Conservation (phyloP, 1,140 invertebrate species). For the Habropoda laboriosa region DNA sequence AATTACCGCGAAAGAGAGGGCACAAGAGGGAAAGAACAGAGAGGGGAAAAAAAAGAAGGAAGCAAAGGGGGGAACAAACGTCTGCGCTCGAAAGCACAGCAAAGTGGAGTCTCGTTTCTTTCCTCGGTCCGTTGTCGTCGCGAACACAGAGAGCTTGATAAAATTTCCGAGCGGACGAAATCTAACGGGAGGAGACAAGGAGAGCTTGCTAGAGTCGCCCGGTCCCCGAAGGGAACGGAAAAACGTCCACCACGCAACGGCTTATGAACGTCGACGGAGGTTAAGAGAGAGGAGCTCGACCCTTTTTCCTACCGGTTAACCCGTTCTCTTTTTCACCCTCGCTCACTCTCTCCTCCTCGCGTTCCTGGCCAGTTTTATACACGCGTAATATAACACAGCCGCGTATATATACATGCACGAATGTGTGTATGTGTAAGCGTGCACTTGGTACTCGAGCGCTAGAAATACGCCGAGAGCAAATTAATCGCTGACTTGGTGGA, state of each 20-base stretch:
- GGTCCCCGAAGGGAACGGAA: not conserved
- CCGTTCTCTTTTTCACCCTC: not conserved
- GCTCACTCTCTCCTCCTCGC: not conserved
- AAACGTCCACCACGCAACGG: not conserved
- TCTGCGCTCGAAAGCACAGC: not conserved
- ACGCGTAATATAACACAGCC: constrained; percentile 21
- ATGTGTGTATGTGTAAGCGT: no score
- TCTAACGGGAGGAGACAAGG: not conserved
- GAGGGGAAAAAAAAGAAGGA: no score
- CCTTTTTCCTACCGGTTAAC: not conserved
- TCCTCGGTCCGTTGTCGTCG: not conserved
- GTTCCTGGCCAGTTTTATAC: not conserved
- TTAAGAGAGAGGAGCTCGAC: constrained; percentile 16
- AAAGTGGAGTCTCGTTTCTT: not conserved
- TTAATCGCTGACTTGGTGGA: constrained; percentile 30
- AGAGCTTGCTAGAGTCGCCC: no score
- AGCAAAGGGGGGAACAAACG: not conserved
- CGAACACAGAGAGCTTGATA: not conserved
- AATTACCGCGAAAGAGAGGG: not conserved
- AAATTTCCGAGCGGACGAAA: constrained; percentile 10
- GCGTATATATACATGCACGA: not conserved
- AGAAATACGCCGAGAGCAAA: constrained; percentile 16
- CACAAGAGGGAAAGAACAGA: no score
- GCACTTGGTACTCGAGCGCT: not conserved
- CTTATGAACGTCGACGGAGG: constrained; percentile 23